Percentiles rank a stretch among this genome's conserved stretches.
Conservation (phyloP, 2,797 vertebrate species). For the Crenichthys baileyi region DNA sequence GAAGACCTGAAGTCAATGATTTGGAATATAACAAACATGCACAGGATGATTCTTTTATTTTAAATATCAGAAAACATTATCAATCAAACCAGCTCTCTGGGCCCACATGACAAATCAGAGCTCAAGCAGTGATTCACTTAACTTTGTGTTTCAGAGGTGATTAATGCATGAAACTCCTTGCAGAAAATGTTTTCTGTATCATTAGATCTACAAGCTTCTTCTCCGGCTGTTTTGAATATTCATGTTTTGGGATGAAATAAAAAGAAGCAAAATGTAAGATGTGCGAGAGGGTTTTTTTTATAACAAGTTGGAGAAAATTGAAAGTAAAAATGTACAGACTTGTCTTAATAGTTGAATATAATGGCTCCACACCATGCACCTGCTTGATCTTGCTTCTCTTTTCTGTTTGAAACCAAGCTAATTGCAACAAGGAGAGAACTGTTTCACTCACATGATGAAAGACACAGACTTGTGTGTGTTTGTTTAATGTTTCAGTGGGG, state of each 20-base stretch:
- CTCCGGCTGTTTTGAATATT: conserved; percentile 18
- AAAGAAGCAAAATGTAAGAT: not conserved
- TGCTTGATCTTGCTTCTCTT: conserved; percentile 61
- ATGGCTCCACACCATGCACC: conserved; percentile 28
- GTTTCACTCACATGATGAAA: conserved; percentile 69
- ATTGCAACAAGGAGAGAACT: conserved; percentile 67
- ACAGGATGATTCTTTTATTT: conserved; percentile 9
- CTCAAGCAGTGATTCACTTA: conserved; percentile 3
- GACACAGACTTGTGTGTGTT: conserved; percentile 52
- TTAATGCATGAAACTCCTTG: conserved; percentile 11
- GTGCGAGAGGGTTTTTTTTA: conserved; percentile 1
- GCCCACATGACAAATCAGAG: not conserved
- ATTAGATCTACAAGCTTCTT: not conserved
- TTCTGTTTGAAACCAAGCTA: conserved; percentile 60
- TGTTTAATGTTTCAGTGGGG: conserved; percentile 35
- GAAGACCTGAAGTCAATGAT: not conserved
- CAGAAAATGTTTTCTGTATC: conserved; percentile 2
- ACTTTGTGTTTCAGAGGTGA: not conserved
- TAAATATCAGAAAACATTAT: conserved; percentile 7
- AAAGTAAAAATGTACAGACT: conserved; percentile 1
- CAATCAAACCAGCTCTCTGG: not conserved
- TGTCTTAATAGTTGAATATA: conserved; percentile 35
- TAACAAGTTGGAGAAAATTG: not conserved
- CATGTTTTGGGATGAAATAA: conserved; percentile 8
- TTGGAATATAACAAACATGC: not conserved